A percentile compares a stretch with the other conserved stretches of the same genome.
Evolutionary conservation across 64 coral and sea anemone species (phyloP).

Genomic region (Dendrophyllia cribrosa): DNA sequence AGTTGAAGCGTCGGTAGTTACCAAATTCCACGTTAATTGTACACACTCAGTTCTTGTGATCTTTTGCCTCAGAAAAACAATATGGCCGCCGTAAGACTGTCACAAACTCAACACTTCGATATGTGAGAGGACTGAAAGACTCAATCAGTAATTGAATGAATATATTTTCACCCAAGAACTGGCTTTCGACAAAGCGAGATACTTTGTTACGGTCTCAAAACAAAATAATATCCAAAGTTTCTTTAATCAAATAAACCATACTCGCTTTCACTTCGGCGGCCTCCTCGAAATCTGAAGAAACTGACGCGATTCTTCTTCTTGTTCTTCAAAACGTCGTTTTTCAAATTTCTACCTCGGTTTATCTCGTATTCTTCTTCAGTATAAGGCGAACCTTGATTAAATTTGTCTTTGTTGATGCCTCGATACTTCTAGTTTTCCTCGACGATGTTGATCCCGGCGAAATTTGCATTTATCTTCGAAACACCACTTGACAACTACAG

Average conservation of each 20-base stretch:
- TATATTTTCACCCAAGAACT: not conserved
- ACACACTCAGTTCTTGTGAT: not conserved
- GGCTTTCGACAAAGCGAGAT: not conserved
- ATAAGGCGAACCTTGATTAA: not conserved
- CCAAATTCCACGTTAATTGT: not conserved
- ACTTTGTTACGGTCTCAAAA: not conserved
- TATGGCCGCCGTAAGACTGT: constrained; percentile 29
- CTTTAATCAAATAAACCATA: not conserved
- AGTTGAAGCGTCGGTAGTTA: not conserved
- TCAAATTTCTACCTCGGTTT: not conserved
- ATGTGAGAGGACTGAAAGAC: not conserved
- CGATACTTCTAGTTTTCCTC: not conserved
- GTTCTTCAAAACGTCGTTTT: not conserved
- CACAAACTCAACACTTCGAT: not conserved
- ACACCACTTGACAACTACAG: not conserved
- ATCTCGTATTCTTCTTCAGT: not conserved
- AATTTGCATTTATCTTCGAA: constrained; percentile 37
- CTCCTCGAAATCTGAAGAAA: not conserved
- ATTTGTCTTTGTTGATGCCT: not conserved
- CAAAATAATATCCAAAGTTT: constrained; percentile 4
- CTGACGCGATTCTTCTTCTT: not conserved
- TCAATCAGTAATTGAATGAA: not conserved
- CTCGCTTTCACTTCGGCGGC: not conserved
- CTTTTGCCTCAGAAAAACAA: constrained; percentile 16
- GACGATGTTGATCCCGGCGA: not conserved